Conservation (phyloP, 2,797 vertebrate genomes). For the Tiaroga cobitis region DNA sequence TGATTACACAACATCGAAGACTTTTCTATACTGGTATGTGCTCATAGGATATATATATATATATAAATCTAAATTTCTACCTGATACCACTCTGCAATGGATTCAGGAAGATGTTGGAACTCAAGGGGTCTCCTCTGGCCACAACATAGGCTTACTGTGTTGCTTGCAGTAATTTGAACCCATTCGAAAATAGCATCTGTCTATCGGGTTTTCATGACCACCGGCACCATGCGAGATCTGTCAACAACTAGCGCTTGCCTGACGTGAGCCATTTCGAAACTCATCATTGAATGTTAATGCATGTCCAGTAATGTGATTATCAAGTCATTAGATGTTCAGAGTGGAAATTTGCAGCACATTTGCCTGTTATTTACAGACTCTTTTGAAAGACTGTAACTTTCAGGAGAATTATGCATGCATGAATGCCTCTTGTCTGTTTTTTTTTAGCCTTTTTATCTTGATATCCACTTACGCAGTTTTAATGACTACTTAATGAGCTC, state of each 20-base stretch:
- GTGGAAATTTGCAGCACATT: slow-evolving; percentile 53
- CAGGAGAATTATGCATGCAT: slow-evolving; percentile 58
- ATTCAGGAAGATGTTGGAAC: slow-evolving; percentile 23
- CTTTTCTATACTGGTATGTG: slow-evolving; percentile 5
- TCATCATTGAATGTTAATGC: slow-evolving; percentile 40
- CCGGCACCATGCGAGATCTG: slow-evolving; percentile 1
- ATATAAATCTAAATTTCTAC: not conserved
- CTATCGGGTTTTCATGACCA: slow-evolving; percentile 40
- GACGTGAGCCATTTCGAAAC: slow-evolving; percentile 34
- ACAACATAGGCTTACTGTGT: not conserved
- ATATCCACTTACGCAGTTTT: slow-evolving; percentile 50
- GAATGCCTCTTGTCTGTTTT: slow-evolving; percentile 37
- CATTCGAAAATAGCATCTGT: slow-evolving; percentile 26
- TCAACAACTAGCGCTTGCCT: slow-evolving; percentile 16
- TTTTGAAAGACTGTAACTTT: slow-evolving; percentile 45
- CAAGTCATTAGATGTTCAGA: slow-evolving; percentile 50
- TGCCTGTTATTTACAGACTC: slow-evolving; percentile 57
- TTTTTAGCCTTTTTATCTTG: slow-evolving; percentile 32
- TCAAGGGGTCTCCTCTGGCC: slow-evolving; percentile 40
- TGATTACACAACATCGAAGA: not conserved
- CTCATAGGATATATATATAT: slow-evolving; percentile 1
- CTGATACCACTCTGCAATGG: not conserved
- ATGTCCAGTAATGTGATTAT: slow-evolving; percentile 52
- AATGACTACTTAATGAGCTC: slow-evolving; percentile 53
- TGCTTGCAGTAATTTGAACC: slow-evolving; percentile 37